These are phyloP conservation scores for Littorina saxatilis DNA, from an alignment of 1,140 invertebrate genomes.

Conservation along the genomic window DNA sequence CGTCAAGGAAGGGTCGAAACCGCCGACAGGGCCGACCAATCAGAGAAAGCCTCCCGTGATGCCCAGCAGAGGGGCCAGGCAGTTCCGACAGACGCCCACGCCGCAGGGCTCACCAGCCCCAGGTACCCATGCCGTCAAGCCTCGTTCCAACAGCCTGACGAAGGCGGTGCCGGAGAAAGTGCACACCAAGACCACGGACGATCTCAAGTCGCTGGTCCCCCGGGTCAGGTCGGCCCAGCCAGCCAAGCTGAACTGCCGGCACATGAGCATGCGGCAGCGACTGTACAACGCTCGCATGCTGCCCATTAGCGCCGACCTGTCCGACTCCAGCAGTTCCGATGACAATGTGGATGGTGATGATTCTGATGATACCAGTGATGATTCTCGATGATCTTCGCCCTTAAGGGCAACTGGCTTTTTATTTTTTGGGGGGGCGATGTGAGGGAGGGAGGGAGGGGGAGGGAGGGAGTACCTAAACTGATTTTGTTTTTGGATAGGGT, in stretches of 20 bases:
- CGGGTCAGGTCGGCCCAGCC: constrained; percentile 53
- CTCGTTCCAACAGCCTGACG: constrained; percentile 45
- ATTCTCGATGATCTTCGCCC: constrained; percentile 50
- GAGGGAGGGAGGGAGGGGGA: too few relatives aligned
- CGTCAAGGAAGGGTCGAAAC: constrained; percentile 10
- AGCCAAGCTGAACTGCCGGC: constrained; percentile 49
- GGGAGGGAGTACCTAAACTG: too few relatives aligned
- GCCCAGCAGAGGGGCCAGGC: background rate
- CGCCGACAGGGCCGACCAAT: background rate
- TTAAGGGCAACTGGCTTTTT: background rate
- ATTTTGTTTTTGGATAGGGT: too few relatives aligned
- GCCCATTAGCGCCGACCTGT: constrained; percentile 44
- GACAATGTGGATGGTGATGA: constrained; percentile 53
- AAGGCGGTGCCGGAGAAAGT: constrained; percentile 35
- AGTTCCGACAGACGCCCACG: constrained; percentile 20
- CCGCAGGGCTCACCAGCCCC: constrained; percentile 42
- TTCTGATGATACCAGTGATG: constrained; percentile 52
- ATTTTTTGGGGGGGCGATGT: too few relatives aligned
- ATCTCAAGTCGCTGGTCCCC: constrained; percentile 34
- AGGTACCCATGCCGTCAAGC: constrained; percentile 46
- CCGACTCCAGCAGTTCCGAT: constrained; percentile 57
- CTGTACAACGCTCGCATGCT: constrained; percentile 52
- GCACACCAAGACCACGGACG: constrained; percentile 13
- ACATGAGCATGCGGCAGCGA: constrained; percentile 38
- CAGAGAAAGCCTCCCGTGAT: constrained; percentile 16